phyloP scores from a whole-genome alignment of 2,797 vertebrate species.

The Microcaecilia unicolor region DNA sequence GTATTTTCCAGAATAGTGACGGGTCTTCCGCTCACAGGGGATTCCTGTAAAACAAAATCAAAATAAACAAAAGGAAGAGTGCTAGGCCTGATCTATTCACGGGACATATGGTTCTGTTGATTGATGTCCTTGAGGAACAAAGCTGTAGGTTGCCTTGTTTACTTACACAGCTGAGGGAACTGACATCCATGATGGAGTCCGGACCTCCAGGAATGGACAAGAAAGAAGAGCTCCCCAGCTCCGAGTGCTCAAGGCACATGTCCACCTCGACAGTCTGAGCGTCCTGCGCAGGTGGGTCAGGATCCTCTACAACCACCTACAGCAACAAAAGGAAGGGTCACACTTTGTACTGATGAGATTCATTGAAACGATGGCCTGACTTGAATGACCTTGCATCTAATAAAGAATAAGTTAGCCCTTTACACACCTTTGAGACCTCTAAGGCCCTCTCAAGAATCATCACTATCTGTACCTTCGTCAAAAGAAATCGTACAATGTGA shows the following conservation, averaged over 20 bases:
- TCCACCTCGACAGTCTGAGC: constrained; percentile 65
- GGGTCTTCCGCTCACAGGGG: constrained; percentile 47
- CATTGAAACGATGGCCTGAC: too few relatives aligned
- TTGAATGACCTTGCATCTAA: too few relatives aligned
- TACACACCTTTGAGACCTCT: too few relatives aligned
- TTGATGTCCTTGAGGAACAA: background rate
- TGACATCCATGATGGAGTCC: constrained; percentile 28
- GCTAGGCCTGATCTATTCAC: background rate
- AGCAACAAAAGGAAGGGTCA: background rate
- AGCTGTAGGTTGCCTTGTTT: background rate
- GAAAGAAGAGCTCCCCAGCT: constrained; percentile 42
- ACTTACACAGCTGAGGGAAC: constrained; percentile 55
- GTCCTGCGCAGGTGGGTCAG: constrained; percentile 35
- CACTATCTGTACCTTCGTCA: too few relatives aligned
- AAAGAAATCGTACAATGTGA: too few relatives aligned
- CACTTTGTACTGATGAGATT: too few relatives aligned
- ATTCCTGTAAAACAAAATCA: constrained; percentile 14
- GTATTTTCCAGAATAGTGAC: constrained; percentile 49
- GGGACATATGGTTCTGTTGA: background rate
- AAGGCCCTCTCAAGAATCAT: too few relatives aligned
- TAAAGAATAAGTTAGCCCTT: too few relatives aligned
- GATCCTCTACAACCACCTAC: constrained; percentile 52
- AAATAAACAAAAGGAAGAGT: too few relatives aligned
- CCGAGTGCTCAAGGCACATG: constrained; percentile 39
- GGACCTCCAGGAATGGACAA: constrained; percentile 41